A percentile compares a stretch with the other conserved stretches of the same genome.
phyloP scores from a whole-genome alignment of 2,113 vertebrate species.

The Thermophis baileyi region DNA sequence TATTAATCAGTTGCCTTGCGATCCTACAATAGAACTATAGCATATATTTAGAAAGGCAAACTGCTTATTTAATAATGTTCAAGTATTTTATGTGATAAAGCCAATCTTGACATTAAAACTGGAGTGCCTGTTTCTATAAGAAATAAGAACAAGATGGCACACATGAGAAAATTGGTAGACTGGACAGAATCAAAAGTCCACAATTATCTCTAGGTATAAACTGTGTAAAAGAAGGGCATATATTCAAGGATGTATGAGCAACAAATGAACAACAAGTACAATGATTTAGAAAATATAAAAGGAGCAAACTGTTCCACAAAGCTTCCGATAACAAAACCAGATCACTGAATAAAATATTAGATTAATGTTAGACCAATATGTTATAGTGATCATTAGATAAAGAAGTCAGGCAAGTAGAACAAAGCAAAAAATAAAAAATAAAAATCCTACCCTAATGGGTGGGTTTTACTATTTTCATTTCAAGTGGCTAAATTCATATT shows the following conservation, averaged over 20 bases:
- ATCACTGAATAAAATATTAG: neutral
- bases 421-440: neutral
- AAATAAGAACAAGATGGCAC: neutral
- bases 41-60: neutral
- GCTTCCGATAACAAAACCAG: neutral
- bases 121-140: neutral
- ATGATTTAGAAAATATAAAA: neutral
- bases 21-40: neutral
- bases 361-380: neutral
- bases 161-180: neutral
- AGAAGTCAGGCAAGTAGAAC: neutral
- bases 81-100: neutral
- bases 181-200: neutral
- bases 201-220: neutral
- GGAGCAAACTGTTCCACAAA: neutral
- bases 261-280: neutral
- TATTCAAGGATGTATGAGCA: neutral
- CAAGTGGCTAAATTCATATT: neutral
- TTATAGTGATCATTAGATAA: neutral
- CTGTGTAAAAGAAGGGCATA: neutral
- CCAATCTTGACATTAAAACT: neutral
- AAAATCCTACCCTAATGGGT: neutral
- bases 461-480: neutral
- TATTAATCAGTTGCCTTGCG: neutral
- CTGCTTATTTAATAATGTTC: neutral